phyloP scores from a whole-genome alignment of 2,888 invertebrate genomes.

The Oxytorus armatus region DNA sequence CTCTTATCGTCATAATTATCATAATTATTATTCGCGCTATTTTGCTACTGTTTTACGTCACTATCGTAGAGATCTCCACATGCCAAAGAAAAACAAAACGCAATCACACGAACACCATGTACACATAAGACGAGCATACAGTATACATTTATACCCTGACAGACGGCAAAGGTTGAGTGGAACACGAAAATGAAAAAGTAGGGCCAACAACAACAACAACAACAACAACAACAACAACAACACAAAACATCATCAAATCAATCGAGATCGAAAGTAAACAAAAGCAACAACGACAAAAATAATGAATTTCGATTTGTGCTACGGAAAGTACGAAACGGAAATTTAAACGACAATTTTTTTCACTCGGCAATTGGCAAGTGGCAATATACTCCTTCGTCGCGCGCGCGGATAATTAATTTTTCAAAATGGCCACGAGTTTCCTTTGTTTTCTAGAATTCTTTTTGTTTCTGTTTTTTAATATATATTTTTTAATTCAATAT shows the following conservation, averaged over 20 bases:
- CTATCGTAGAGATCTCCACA: slow-evolving; percentile 79
- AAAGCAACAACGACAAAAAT: background rate
- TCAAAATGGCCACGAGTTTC: slow-evolving; percentile 41
- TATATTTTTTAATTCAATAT: slow-evolving; percentile 11
- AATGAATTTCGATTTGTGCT: background rate
- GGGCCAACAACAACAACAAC: too few relatives aligned
- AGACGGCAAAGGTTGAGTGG: slow-evolving; percentile 59
- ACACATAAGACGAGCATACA: slow-evolving; percentile 59
- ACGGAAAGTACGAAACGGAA: background rate
- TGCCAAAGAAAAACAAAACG: slow-evolving; percentile 76
- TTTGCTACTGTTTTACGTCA: slow-evolving; percentile 67
- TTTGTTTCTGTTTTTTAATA: slow-evolving; percentile 26
- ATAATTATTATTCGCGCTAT: slow-evolving; percentile 65
- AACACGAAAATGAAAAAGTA: slow-evolving; percentile 47
- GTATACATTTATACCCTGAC: slow-evolving; percentile 31
- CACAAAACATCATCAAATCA: slow-evolving; percentile 5
- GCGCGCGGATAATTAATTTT: slow-evolving; percentile 23
- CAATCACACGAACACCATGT: slow-evolving; percentile 70
- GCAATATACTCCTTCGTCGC: slow-evolving; percentile 51
- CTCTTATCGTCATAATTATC: slow-evolving; percentile 65
- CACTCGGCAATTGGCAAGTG: background rate
- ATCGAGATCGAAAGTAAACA: slow-evolving; percentile 15
- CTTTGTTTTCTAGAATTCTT: slow-evolving; percentile 31
- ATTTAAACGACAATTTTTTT: background rate
- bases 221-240: too few relatives aligned